Conservation (phyloP, 2,113 vertebrate genomes). For the Hydropotes inermis region DNA sequence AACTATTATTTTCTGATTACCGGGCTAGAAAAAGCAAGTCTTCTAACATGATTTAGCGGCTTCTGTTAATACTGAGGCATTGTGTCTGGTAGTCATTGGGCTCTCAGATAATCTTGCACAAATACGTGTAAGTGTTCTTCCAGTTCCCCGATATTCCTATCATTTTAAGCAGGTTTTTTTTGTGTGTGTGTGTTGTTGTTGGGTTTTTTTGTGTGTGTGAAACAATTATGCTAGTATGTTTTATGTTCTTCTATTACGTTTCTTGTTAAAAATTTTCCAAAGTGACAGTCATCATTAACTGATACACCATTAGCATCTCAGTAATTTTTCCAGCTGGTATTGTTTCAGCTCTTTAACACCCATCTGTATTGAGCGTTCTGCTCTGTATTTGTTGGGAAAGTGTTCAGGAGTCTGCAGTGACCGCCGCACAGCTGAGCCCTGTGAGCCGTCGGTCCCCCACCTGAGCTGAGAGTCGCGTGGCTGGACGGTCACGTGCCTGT, state of each 20-base stretch:
- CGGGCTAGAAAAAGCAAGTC: not conserved
- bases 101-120: not conserved
- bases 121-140: not conserved
- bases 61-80: too few relatives aligned
- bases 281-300: not conserved
- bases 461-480: fast-evolving
- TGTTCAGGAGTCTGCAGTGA: not conserved
- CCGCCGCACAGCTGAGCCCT: not conserved
- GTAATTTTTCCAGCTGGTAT: not conserved
- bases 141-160: not conserved
- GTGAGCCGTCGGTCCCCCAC: fast-evolving
- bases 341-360: not conserved
- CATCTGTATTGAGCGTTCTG: fast-evolving
- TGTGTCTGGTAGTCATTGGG: not conserved
- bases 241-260: not conserved
- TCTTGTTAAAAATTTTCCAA: not conserved
- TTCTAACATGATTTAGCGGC: not conserved
- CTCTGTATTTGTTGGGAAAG: too few relatives aligned
- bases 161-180: not conserved
- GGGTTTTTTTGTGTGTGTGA: not conserved
- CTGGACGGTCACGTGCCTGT: fast-evolving
- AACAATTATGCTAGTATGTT: not conserved
- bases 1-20: not conserved
- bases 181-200: not conserved
- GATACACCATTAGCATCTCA: not conserved